Base-by-base conservation (phyloP, 1,140 invertebrate species). In the Drosophila tropicalis region DNA sequence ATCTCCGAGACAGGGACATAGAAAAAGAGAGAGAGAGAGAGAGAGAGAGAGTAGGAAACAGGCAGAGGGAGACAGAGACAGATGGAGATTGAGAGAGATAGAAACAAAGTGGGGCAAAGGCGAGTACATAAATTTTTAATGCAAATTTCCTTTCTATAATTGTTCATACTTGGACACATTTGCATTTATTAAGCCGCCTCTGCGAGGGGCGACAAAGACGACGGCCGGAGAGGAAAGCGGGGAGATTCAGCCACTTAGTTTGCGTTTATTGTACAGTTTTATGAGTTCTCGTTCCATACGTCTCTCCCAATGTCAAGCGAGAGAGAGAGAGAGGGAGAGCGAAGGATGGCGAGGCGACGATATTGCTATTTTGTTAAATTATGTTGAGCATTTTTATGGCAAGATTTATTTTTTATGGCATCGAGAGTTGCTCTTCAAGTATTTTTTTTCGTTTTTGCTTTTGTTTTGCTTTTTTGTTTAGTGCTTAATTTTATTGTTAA, bases 111-210 rank as follows among this genome's bases (percentile, higher is more conserved):
- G 62, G 57, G 54, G 61, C 60, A 51, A 51, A 51, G 54, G 56
- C 55, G 67, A 86, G 83, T 89, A 87, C 83, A 87, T 89, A 80
- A 84, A 83, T 80, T 87, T 89, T 87, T 87, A 87, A 87, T 89
- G 83, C 76, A 86, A 86, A 86, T 86, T 86, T 87, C 83, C 83
- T 82, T 86, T 86, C 83, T 86, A 86, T 86, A 87, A 86, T 86
- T 86, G 83, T 79, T 86, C 80, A 89, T 89, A 87, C 76, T 89
- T 89, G 83, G 80, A 77, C 76, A 87, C 83, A 86, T 87, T 86
- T 86, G 79, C 83, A 86, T 86, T 86, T 86, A 85, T 85, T 85
- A 86, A 86, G 73, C 63, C 36, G 58, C 58, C 36, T 10, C 17
- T 51, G 44, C 19, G 12, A 51, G 44, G 13, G 19, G 44, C 19